Conservation (phyloP, 2,113 vertebrate species). For the Hypanus sabinus region DNA sequence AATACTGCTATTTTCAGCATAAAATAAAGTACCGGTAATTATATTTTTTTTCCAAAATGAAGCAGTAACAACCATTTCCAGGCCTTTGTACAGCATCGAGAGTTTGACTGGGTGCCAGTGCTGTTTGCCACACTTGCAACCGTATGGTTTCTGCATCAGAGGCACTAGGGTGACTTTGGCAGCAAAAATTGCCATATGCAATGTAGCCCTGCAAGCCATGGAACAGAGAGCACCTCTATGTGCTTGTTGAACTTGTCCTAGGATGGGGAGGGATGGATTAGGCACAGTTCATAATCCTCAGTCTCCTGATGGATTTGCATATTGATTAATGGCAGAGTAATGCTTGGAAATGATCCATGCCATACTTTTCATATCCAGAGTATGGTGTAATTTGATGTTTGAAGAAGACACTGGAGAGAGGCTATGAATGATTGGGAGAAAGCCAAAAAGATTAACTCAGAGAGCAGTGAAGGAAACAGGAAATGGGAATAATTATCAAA, state of each 20-base stretch:
- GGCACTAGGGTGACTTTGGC: too few species aligned
- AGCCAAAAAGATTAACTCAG: background rate
- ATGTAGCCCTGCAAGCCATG: background rate
- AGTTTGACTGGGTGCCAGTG: too few species aligned
- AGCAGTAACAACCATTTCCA: too few species aligned
- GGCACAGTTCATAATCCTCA: background rate
- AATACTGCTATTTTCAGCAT: too few species aligned
- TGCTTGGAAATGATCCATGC: background rate
- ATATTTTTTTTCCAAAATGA: too few species aligned
- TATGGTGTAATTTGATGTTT: background rate
- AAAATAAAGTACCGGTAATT: too few species aligned
- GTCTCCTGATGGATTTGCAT: background rate
- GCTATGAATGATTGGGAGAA: background rate
- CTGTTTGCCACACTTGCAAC: too few species aligned
- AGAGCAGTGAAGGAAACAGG: background rate
- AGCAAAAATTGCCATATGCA: too few species aligned
- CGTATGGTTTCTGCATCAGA: too few species aligned
- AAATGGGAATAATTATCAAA: background rate
- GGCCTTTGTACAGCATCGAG: too few species aligned
- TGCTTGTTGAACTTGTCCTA: background rate
- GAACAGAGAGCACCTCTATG: background rate
- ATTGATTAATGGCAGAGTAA: background rate
- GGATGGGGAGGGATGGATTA: background rate
- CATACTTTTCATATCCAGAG: background rate
- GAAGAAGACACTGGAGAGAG: background rate